phyloP scores from a whole-genome alignment of 1,140 invertebrate species.

The Zaprionus inermis region DNA sequence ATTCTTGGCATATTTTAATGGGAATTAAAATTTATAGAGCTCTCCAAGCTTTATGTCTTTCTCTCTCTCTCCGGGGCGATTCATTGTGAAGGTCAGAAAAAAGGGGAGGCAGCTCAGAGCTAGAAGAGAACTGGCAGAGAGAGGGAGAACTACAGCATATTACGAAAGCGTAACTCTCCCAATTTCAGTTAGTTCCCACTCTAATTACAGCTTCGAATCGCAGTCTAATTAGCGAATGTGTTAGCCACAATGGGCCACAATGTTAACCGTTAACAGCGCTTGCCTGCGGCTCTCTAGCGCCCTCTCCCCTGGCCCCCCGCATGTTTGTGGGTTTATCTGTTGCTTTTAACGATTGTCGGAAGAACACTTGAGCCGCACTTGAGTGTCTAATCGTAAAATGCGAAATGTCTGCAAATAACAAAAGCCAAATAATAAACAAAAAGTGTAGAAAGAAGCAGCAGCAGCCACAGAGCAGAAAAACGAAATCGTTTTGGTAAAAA shows the following conservation, averaged over 20 bases:
- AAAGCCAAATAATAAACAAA: slow-evolving; percentile 54
- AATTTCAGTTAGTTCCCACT: neutral
- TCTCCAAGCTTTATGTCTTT: neutral
- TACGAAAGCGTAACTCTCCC: neutral
- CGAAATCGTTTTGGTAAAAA: slow-evolving; percentile 63
- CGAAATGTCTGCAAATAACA: slow-evolving; percentile 74
- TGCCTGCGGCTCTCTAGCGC: slow-evolving; percentile 55
- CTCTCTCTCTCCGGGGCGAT: neutral
- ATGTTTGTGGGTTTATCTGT: slow-evolving; percentile 32
- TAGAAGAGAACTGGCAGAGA: neutral
- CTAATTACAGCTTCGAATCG: slow-evolving; percentile 15
- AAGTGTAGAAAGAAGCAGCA: neutral
- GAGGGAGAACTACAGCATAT: neutral
- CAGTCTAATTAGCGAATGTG: slow-evolving; percentile 63
- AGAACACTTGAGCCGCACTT: slow-evolving; percentile 74
- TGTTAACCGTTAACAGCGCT: slow-evolving; percentile 35
- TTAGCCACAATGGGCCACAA: slow-evolving; percentile 10
- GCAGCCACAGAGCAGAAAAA: slow-evolving; percentile 49
- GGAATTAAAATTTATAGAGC: slow-evolving; percentile 12
- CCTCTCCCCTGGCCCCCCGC: slow-evolving; percentile 33
- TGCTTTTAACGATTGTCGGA: slow-evolving; percentile 71
- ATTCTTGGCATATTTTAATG: slow-evolving; percentile 61
- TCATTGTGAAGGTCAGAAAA: slow-evolving; percentile 31
- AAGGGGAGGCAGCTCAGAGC: neutral
- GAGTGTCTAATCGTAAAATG: slow-evolving; percentile 72